A percentile compares a stretch with the other conserved stretches of the same genome.
Conservation (phyloP, 2,113 vertebrate genomes). For the Etheostoma spectabile region DNA sequence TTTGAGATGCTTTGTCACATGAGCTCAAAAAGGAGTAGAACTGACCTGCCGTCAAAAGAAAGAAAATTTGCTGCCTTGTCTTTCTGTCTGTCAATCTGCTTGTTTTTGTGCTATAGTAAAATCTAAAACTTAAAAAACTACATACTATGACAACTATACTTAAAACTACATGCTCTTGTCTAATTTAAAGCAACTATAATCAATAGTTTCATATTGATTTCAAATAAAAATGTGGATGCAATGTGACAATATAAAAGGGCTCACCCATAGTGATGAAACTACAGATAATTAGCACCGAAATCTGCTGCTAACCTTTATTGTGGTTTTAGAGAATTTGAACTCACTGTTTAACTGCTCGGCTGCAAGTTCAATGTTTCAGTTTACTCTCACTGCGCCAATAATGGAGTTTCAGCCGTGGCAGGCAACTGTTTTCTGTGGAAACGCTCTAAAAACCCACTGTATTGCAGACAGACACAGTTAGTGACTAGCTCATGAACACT, state of each 20-base stretch:
- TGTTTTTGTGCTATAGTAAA: background rate
- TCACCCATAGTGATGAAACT: background rate
- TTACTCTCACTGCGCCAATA: background rate
- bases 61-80: too few relatives aligned
- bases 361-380: background rate
- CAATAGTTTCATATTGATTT: background rate
- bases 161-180: background rate
- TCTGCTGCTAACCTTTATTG: background rate
- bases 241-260: background rate
- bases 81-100: too few relatives aligned
- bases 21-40: slow-evolving; percentile 15
- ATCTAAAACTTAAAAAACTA: background rate
- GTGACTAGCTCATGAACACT: background rate
- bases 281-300: background rate
- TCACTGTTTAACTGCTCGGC: background rate
- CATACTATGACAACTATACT: too few relatives aligned
- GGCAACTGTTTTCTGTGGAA: too few relatives aligned
- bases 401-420: background rate
- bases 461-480: background rate
- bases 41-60: background rate
- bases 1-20: slow-evolving; percentile 7
- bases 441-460: background rate
- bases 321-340: background rate
- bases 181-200: background rate
- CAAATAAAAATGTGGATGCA: background rate